Base-by-base conservation (phyloP, 1,140 invertebrate genomes). In the Coelopa frigida region DNA sequence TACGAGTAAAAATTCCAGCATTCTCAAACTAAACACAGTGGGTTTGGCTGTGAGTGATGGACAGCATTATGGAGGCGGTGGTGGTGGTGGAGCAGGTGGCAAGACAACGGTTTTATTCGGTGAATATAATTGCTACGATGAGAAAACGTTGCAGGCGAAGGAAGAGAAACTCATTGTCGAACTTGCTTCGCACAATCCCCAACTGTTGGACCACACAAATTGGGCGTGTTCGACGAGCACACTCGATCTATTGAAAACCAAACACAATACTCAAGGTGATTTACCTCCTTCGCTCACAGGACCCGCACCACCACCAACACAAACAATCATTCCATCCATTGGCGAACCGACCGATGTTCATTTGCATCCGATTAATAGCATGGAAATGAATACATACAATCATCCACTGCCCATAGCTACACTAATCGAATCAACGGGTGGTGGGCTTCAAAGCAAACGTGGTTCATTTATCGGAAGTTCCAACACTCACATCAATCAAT, bases 61-160 rank as follows among this genome's bases (percentile, higher is more conserved):
- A 11, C 41, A 37, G 29, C 49, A 48, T 5, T 53, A 55, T 48
- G 51, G 41, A 11, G 43, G 37, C 5, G 58, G 58, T 50, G 55
- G 58, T 1, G 48, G 61, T 21, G 59, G 51, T 5, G 50, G 48
- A n/a, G 49, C 56, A 0, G 54, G 46, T 44, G 53, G 56, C 18
- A 61, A 57, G 4, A 54, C 57, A 20, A 45, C 48, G 0, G 37
- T 45, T 3, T 14, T 49, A 11, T 49, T 45, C 15, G 43, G 43
- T 3, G 78, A 81, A 57, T 81, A 79, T 55, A 81, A 77, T 58
- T 78, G 77, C 59, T 79, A 78, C 46, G 77, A 78, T 46, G 76
- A 79, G 52, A 80, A 81, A 46, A 77, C 49, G 17, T 72, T 79
- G 33, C 73, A 74, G 51, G 70, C 75, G 35, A 70, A 79, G 54